These are phyloP conservation scores for Venustaconcha ellipsiformis DNA, from an alignment of 1,140 invertebrate species.

Conservation along the genomic window DNA sequence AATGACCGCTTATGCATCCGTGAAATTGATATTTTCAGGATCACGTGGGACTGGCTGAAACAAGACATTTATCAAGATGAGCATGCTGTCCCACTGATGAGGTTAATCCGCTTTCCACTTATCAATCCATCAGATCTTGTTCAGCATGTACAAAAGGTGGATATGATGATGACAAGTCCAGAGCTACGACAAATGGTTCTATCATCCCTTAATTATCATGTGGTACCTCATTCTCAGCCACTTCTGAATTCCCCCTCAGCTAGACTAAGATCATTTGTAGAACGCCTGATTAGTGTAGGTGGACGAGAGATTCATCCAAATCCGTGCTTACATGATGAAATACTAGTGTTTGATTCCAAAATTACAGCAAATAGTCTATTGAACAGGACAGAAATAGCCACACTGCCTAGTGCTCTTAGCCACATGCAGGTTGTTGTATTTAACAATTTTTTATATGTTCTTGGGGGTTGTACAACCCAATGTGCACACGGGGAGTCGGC, in stretches of 20 bases:
- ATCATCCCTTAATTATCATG: constrained; percentile 68
- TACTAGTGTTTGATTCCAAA: constrained; percentile 65
- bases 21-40: constrained; percentile 68
- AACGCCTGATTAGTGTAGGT: constrained; percentile 65
- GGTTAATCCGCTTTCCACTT: constrained; percentile 66
- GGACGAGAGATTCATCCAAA: constrained; percentile 68
- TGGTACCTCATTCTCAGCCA: constrained; percentile 68
- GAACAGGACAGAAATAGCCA: constrained; percentile 63
- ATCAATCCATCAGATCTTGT: constrained; percentile 67
- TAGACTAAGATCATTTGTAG: constrained; percentile 63
- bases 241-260: constrained; percentile 49
- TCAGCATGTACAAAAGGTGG: constrained; percentile 64
- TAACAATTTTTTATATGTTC: constrained; percentile 68
- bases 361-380: constrained; percentile 64
- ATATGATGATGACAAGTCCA: constrained; percentile 65
- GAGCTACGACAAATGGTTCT: constrained; percentile 68
- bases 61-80: constrained; percentile 56
- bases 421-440: constrained; percentile 70
- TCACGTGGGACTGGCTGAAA: constrained; percentile 67
- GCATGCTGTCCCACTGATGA: constrained; percentile 63
- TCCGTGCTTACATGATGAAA: constrained; percentile 67
- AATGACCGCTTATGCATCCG: constrained; percentile 60
- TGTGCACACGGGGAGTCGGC: constrained; percentile 70
- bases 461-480: constrained; percentile 69
- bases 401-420: constrained; percentile 67